Evolutionary conservation across 2,888 invertebrate species (phyloP).

Genomic region (Thecophora atra): DNA sequence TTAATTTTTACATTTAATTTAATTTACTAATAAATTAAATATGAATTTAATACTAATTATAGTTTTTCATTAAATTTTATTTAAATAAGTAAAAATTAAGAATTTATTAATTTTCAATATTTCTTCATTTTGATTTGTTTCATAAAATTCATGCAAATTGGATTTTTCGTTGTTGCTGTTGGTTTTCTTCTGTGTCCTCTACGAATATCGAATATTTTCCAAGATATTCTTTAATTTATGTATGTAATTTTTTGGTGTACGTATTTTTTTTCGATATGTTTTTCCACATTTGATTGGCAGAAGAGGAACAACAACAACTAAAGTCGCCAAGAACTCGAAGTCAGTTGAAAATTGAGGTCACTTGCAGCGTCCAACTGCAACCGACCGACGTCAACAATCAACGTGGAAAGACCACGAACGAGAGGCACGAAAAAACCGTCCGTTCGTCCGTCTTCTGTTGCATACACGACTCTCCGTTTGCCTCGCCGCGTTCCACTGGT

Average conservation of each 20-base stretch:
- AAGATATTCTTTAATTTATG: too few relatives aligned
- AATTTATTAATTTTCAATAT: too few relatives aligned
- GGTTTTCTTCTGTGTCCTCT: too few relatives aligned
- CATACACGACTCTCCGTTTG: not conserved
- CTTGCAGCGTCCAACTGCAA: not conserved
- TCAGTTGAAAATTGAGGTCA: constrained; percentile 19
- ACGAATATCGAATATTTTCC: too few relatives aligned
- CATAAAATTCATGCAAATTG: too few relatives aligned
- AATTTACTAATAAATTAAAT: too few relatives aligned
- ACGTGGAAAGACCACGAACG: not conserved
- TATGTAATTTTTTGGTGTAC: too few relatives aligned
- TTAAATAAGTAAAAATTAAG: too few relatives aligned
- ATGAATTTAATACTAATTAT: too few relatives aligned
- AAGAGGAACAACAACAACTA: not conserved
- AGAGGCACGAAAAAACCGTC: not conserved
- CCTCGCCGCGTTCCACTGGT: not conserved
- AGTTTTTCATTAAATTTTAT: too few relatives aligned
- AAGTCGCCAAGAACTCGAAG: not conserved
- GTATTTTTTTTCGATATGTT: not conserved
- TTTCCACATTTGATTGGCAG: not conserved
- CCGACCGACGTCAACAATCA: not conserved
- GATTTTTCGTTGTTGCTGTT: too few relatives aligned
- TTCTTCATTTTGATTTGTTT: too few relatives aligned
- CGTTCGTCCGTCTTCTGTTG: not conserved
- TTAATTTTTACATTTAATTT: constrained; percentile 4